Conservation (phyloP, 2,888 invertebrate species). For the Elmis aenea region DNA sequence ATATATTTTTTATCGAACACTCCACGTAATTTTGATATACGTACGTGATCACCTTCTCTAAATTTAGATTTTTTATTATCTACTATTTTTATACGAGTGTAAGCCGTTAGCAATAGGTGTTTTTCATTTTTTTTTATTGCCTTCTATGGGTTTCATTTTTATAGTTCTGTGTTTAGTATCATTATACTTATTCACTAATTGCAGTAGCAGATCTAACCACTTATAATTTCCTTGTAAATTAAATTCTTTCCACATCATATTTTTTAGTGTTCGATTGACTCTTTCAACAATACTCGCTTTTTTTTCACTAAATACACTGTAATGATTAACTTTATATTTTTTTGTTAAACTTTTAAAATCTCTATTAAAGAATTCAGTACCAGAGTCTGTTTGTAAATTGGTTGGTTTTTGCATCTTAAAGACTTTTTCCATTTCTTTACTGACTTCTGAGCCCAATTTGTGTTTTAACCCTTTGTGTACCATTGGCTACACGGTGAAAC, state of each 20-base stretch:
- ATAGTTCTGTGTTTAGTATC: slow-evolving; percentile 26
- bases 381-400: no score
- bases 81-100: no score
- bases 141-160: no score
- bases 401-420: slow-evolving; percentile 31
- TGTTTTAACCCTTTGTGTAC: no score
- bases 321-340: slow-evolving; percentile 22
- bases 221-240: slow-evolving; percentile 22
- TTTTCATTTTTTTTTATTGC: no score
- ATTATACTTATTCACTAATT: slow-evolving; percentile 26
- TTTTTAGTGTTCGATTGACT: slow-evolving; percentile 4
- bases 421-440: slow-evolving; percentile 28
- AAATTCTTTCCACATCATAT: slow-evolving; percentile 14
- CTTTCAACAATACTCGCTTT: no score
- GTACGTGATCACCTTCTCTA: no score
- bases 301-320: slow-evolving; percentile 15
- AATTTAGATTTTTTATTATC: no score
- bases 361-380: no score
- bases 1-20: no score
- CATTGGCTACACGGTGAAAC: no score
- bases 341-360: slow-evolving; percentile 25
- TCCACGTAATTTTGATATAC: no score
- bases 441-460: slow-evolving; percentile 30
- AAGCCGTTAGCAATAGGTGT: slow-evolving; percentile 12
- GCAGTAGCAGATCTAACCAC: slow-evolving; percentile 21